These are phyloP conservation scores for Catotricha subobsoleta DNA, from an alignment of 2,888 invertebrate species.

Conservation along the genomic window DNA sequence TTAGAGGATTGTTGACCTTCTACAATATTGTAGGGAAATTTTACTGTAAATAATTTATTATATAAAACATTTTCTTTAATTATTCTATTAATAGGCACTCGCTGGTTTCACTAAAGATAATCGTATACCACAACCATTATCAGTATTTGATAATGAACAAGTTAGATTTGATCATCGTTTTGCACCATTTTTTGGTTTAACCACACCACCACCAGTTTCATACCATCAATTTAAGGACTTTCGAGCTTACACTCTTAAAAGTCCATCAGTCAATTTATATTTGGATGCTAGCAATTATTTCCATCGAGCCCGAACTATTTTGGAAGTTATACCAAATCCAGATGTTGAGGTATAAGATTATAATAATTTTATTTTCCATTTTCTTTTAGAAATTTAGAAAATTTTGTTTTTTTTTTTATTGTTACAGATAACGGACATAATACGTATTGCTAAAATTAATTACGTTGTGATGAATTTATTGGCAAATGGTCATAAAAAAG, in stretches of 20 bases:
- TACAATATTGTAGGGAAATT: no score
- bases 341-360: constrained; percentile 50
- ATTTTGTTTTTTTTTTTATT: constrained; percentile 16
- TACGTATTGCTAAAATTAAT: constrained; percentile 88
- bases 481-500: constrained; percentile 81
- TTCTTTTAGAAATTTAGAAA: background rate
- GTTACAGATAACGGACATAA: constrained; percentile 56
- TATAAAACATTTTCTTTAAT: constrained; percentile 7
- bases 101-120: constrained; percentile 77
- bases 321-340: constrained; percentile 66
- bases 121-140: constrained; percentile 66
- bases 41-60: background rate
- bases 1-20: no score
- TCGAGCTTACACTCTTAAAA: constrained; percentile 43
- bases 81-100: constrained; percentile 45
- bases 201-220: constrained; percentile 79
- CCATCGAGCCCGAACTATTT: constrained; percentile 69
- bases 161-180: constrained; percentile 91
- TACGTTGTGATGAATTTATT: constrained; percentile 85
- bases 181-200: constrained; percentile 67
- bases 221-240: constrained; percentile 79
- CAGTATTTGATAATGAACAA: constrained; percentile 82
- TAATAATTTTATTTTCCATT: constrained; percentile 3
- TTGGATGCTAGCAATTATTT: constrained; percentile 79
- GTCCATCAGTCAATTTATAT: constrained; percentile 45